A percentile compares a stretch with the other conserved stretches of the same genome.
phyloP scores from a whole-genome alignment of 2,797 vertebrate species.

The Chloroceryle inda region DNA sequence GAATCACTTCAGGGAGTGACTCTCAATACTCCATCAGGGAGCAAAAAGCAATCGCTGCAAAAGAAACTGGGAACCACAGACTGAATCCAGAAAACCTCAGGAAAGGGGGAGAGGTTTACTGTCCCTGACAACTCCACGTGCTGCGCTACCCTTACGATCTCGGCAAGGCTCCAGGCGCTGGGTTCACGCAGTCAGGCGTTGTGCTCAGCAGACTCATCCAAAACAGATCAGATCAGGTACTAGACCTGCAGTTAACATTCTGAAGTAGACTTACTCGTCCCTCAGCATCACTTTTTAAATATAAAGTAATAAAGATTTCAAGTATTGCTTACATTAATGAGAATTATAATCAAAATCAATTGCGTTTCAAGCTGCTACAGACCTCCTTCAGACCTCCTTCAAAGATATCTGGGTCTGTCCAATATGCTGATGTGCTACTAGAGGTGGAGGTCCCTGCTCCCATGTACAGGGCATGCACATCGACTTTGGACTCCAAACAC shows the following conservation, averaged over 20 bases:
- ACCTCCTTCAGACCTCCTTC: background rate
- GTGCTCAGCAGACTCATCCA: background rate
- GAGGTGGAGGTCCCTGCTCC: background rate
- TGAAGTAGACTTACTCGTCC: background rate
- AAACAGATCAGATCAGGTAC: background rate
- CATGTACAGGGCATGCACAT: background rate
- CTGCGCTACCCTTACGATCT: background rate
- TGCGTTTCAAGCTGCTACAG: background rate
- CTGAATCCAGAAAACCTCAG: background rate
- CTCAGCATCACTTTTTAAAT: background rate
- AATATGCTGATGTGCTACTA: background rate
- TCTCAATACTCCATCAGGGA: background rate
- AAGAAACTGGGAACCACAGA: background rate
- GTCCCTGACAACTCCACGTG: background rate
- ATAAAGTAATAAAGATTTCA: background rate
- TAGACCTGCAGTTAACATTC: background rate
- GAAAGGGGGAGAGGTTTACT: background rate
- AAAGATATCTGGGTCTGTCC: background rate
- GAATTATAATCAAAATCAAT: background rate
- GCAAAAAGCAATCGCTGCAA: background rate
- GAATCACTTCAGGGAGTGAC: background rate
- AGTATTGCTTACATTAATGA: background rate
- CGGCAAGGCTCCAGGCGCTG: background rate
- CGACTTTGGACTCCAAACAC: background rate
- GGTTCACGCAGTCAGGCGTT: background rate